phyloP scores from a whole-genome alignment of 1,140 invertebrate genomes.

The Eurosta solidaginis region DNA sequence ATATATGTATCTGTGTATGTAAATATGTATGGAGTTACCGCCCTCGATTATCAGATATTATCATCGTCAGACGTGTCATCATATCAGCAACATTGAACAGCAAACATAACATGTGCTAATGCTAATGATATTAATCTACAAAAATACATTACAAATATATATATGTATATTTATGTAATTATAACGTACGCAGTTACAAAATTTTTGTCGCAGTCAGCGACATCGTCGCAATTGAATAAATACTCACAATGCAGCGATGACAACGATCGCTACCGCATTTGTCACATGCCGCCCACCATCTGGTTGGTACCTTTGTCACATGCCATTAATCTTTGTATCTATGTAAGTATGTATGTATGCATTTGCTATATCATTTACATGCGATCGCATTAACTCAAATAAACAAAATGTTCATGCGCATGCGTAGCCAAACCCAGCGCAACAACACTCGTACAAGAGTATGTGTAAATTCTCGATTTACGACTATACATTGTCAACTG shows the following conservation, averaged over 20 bases:
- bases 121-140: neutral
- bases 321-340: neutral
- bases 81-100: conserved; percentile 11
- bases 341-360: neutral
- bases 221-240: conserved; percentile 7
- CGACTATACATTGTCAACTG: too few relatives aligned
- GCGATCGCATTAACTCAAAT: neutral
- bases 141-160: neutral
- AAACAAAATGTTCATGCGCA: neutral
- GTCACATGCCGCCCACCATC: too few relatives aligned
- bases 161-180: neutral
- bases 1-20: too few relatives aligned
- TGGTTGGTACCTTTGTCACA: too few relatives aligned
- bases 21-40: neutral
- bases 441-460: neutral
- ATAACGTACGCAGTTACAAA: too few relatives aligned
- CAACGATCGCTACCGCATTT: conserved; percentile 17
- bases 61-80: neutral
- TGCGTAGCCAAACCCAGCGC: neutral
- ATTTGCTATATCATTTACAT: neutral
- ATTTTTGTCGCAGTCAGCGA: neutral
- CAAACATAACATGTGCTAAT: neutral
- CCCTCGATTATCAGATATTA: neutral
- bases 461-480: too few relatives aligned
- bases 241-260: neutral